phyloP scores from a whole-genome alignment of 2,888 invertebrate species.

The Netelia inedita region DNA sequence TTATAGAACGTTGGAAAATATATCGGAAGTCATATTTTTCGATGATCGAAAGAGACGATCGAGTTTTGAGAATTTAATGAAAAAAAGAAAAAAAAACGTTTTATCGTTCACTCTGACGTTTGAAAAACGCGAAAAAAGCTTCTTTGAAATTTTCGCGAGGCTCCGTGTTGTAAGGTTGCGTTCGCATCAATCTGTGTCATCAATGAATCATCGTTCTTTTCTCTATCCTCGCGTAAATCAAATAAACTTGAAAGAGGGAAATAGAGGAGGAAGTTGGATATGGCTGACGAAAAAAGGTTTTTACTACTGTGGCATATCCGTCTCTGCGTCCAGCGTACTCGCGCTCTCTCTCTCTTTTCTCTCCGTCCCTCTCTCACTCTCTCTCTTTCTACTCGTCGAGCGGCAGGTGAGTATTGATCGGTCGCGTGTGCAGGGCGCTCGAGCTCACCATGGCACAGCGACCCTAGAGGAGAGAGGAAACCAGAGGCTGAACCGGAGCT shows the following conservation, averaged over 20 bases:
- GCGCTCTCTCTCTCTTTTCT: conserved; percentile 24
- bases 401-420: conserved; percentile 83
- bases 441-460: conserved; percentile 65
- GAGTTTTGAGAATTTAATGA: no score
- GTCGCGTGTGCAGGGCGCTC: conserved; percentile 76
- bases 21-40: no score
- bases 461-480: conserved; percentile 63
- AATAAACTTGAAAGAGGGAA: conserved; percentile 21
- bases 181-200: no score
- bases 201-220: conserved; percentile 6
- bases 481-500: conserved; percentile 22
- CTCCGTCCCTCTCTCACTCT: conserved; percentile 35
- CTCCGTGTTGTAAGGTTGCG: no score
- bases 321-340: conserved; percentile 31
- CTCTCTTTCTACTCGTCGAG: neutral
- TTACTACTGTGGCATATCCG: conserved; percentile 41
- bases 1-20: no score
- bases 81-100: no score
- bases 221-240: conserved; percentile 9
- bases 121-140: no score
- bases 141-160: no score
- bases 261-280: conserved; percentile 17
- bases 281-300: conserved; percentile 40
- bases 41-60: no score
- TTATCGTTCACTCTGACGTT: no score